phyloP scores from a whole-genome alignment of 2,888 invertebrate species.

The Boloria selene region DNA sequence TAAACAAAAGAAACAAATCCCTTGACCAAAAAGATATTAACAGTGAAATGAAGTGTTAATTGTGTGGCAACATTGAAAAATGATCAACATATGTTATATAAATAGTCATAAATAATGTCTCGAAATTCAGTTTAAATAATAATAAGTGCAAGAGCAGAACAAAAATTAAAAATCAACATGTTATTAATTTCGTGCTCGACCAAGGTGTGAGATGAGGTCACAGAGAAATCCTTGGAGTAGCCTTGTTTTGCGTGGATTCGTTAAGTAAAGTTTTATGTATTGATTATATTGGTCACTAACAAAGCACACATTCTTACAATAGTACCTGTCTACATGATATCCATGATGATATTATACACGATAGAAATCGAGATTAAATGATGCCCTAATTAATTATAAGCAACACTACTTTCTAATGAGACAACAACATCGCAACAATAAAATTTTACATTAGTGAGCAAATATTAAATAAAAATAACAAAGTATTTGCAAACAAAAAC shows the following conservation, averaged over 20 bases:
- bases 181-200: slow-evolving; percentile 78
- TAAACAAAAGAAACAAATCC: slow-evolving; percentile 51
- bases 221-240: slow-evolving; percentile 53
- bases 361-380: too few species aligned
- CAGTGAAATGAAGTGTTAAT: slow-evolving; percentile 81
- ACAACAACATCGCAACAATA: too few species aligned
- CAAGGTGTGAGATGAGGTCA: slow-evolving; percentile 77
- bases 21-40: slow-evolving; percentile 71
- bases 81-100: slow-evolving; percentile 82
- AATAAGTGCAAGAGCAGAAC: slow-evolving; percentile 78
- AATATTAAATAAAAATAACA: too few species aligned
- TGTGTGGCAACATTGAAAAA: slow-evolving; percentile 81
- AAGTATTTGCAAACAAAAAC: too few species aligned
- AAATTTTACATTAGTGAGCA: too few species aligned
- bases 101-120: slow-evolving; percentile 80
- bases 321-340: too few species aligned
- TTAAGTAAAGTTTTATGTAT: too few species aligned
- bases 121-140: slow-evolving; percentile 82
- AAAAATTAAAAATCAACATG: slow-evolving; percentile 80
- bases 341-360: too few species aligned
- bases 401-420: too few species aligned
- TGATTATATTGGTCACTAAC: too few species aligned
- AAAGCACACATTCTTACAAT: too few species aligned
- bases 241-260: background rate
- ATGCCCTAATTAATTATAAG: too few species aligned